phyloP scores from a whole-genome alignment of 2,888 invertebrate species.

The Malacosoma neustria region DNA sequence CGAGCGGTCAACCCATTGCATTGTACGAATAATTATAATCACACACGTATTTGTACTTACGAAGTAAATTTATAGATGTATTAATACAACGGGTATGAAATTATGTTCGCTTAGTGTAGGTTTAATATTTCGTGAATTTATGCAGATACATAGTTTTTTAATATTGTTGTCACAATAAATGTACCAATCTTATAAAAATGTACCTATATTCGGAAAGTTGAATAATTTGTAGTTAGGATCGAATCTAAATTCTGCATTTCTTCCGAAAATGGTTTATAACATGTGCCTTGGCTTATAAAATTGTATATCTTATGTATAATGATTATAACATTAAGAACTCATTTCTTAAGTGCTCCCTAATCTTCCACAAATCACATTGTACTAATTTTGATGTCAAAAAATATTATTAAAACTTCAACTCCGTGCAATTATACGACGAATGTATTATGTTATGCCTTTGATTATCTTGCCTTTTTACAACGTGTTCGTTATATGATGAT shows the following conservation, averaged over 20 bases:
- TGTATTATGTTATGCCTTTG: not conserved
- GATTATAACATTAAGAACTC: conserved; percentile 34
- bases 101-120: conserved; percentile 72
- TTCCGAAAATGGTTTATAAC: conserved; percentile 58
- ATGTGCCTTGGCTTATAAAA: conserved; percentile 71
- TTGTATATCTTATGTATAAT: conserved; percentile 59
- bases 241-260: conserved; percentile 69
- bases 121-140: conserved; percentile 71
- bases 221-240: conserved; percentile 73
- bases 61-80: conserved; percentile 66
- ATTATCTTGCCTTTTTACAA: not conserved
- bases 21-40: conserved; percentile 21
- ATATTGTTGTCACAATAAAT: conserved; percentile 73
- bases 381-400: not conserved
- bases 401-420: not conserved
- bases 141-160: conserved; percentile 74
- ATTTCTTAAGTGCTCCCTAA: conserved; percentile 47
- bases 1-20: not conserved
- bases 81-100: conserved; percentile 57
- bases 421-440: not conserved
- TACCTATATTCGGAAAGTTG: conserved; percentile 74
- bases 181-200: conserved; percentile 73
- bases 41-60: conserved; percentile 63
- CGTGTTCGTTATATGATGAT: not conserved
- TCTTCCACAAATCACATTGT: conserved; percentile 8